Conservation (phyloP, 2,888 invertebrate genomes). For the Thymelicus lineola region DNA sequence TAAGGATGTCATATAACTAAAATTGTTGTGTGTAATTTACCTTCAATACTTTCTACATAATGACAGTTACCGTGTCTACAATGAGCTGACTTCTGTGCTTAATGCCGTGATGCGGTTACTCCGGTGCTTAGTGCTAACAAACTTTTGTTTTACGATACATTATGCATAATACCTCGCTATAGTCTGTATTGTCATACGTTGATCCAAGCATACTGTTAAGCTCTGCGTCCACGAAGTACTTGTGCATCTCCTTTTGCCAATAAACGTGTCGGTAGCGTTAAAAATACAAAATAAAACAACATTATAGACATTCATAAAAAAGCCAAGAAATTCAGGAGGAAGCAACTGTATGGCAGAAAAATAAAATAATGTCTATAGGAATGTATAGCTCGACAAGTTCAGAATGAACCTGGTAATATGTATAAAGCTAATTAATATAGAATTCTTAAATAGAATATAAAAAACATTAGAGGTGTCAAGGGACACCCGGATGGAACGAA, state of each 20-base stretch:
- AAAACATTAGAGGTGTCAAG: no score
- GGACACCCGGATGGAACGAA: no score
- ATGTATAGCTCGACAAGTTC: neutral
- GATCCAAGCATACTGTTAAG: slow-evolving; percentile 90
- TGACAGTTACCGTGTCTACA: slow-evolving; percentile 5
- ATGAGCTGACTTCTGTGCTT: slow-evolving; percentile 19
- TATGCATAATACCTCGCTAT: slow-evolving; percentile 71
- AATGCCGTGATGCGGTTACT: slow-evolving; percentile 29
- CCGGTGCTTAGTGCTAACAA: slow-evolving; percentile 31
- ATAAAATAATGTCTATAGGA: slow-evolving; percentile 15
- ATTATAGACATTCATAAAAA: slow-evolving; percentile 45
- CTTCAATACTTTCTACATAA: neutral
- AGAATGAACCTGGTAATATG: neutral
- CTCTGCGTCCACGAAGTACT: slow-evolving; percentile 93
- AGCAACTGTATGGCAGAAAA: slow-evolving; percentile 17
- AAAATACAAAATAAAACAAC: slow-evolving; percentile 77
- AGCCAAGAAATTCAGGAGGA: slow-evolving; percentile 16
- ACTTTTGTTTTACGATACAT: slow-evolving; percentile 31
- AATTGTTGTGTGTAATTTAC: no score
- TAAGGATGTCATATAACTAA: no score
- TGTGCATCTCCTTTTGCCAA: slow-evolving; percentile 90
- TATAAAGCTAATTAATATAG: no score
- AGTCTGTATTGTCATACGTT: slow-evolving; percentile 84
- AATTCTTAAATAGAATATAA: no score
- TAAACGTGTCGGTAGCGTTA: slow-evolving; percentile 80